Evolutionary conservation across 2,113 vertebrate genomes (phyloP).

Genomic region (Aspiorhynchus laticeps): DNA sequence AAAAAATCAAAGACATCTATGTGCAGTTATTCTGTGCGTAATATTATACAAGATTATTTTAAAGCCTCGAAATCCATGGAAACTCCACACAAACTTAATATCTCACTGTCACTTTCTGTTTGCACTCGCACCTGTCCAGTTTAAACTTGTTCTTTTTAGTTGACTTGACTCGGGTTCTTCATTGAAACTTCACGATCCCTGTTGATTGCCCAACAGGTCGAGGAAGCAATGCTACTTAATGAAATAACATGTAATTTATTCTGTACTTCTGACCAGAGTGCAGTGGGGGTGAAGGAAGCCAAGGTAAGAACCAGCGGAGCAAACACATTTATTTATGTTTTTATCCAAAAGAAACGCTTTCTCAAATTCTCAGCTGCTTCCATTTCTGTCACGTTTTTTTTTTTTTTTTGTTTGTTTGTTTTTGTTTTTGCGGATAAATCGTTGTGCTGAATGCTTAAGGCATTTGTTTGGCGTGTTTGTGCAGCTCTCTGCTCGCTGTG

Average conservation of each 20-base stretch:
- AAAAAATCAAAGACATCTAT: not conserved
- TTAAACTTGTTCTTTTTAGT: slow-evolving; percentile 76
- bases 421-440: no score
- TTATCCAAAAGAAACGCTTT: slow-evolving; percentile 41
- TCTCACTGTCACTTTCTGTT: slow-evolving; percentile 61
- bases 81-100: slow-evolving; percentile 60
- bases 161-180: slow-evolving; percentile 73
- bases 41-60: not conserved
- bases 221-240: slow-evolving; percentile 84
- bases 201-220: slow-evolving; percentile 83
- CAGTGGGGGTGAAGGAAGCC: slow-evolving; percentile 77
- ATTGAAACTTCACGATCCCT: slow-evolving; percentile 81
- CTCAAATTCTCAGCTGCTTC: slow-evolving; percentile 54
- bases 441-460: slow-evolving; percentile 45
- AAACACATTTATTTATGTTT: slow-evolving; percentile 40
- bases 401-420: no score
- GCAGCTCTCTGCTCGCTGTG: slow-evolving; percentile 51
- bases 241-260: slow-evolving; percentile 82
- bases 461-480: slow-evolving; percentile 54
- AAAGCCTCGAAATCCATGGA: slow-evolving; percentile 63
- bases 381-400: slow-evolving; percentile 48
- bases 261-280: slow-evolving; percentile 85
- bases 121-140: slow-evolving; percentile 71
- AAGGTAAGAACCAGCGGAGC: slow-evolving; percentile 71
- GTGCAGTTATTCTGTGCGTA: not conserved